Evolutionary conservation across 2,797 vertebrate species (phyloP).

Genomic region (Myotis daubentonii): DNA sequence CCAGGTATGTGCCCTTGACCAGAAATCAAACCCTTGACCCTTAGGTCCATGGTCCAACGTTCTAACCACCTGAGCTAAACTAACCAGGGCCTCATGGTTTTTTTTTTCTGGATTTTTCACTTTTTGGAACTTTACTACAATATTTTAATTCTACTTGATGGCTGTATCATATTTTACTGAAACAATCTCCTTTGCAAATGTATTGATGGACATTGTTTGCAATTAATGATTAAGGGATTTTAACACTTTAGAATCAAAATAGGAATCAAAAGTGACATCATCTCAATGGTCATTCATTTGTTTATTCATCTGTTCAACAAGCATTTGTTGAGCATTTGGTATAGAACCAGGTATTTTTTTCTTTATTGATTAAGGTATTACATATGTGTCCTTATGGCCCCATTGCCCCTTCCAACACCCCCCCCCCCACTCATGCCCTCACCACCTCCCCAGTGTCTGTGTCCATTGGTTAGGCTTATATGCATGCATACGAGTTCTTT

Average conservation of each 20-base stretch:
- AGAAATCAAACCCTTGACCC: no score
- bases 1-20: no score
- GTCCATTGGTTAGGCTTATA: no score
- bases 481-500: no score
- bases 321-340: background rate
- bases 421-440: no score
- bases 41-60: no score
- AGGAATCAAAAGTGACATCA: background rate
- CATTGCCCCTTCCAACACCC: no score
- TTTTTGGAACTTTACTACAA: background rate
- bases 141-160: background rate
- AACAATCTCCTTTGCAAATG: background rate
- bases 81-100: no score
- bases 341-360: background rate
- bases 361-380: no score
- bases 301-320: background rate
- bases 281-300: background rate
- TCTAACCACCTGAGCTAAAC: no score
- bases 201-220: background rate
- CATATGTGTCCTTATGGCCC: no score
- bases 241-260: conserved; percentile 23
- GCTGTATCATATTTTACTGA: background rate
- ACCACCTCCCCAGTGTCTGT: no score
- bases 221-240: background rate
- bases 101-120: background rate